Evolutionary conservation across 1,140 invertebrate genomes (phyloP).

Genomic region (Meloidogyne chitwoodi): DNA sequence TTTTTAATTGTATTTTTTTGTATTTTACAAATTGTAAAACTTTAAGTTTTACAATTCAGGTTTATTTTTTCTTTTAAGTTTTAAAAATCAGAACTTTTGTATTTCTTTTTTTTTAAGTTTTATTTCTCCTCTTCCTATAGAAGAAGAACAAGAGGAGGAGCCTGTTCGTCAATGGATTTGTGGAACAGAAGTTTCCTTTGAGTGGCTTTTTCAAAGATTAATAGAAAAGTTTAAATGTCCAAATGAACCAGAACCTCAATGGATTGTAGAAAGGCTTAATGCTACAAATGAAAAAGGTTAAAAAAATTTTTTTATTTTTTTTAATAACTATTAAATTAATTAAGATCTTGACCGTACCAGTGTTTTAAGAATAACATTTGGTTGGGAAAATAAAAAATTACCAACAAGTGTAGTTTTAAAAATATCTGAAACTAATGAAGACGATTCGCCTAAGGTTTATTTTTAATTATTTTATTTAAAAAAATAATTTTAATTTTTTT

Average conservation of each 20-base stretch:
- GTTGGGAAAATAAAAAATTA: constrained; percentile 50
- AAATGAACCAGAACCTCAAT: constrained; percentile 46
- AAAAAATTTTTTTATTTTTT: neutral
- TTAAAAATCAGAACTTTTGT: neutral
- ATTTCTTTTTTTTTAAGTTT: neutral
- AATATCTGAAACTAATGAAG: constrained; percentile 41
- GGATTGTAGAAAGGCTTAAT: constrained; percentile 53
- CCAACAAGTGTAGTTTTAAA: constrained; percentile 53
- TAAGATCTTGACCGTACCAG: constrained; percentile 51
- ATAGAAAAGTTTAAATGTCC: constrained; percentile 50
- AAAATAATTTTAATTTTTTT: constrained; percentile 32
- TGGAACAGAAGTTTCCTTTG: constrained; percentile 49
- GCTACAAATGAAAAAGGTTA: constrained; percentile 44
- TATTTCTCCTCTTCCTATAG: neutral
- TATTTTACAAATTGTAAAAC: too few species aligned
- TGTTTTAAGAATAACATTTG: constrained; percentile 54
- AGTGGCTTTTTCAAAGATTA: constrained; percentile 50
- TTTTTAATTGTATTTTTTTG: too few species aligned
- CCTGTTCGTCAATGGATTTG: constrained; percentile 39
- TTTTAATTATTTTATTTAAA: constrained; percentile 27
- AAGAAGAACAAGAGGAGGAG: neutral
- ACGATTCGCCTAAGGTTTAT: constrained; percentile 31
- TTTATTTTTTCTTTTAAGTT: too few species aligned
- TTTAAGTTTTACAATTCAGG: too few species aligned
- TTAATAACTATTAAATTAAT: neutral